Base-by-base conservation (phyloP, 2,888 invertebrate species). In the Tetramorium bicarinatum region DNA sequence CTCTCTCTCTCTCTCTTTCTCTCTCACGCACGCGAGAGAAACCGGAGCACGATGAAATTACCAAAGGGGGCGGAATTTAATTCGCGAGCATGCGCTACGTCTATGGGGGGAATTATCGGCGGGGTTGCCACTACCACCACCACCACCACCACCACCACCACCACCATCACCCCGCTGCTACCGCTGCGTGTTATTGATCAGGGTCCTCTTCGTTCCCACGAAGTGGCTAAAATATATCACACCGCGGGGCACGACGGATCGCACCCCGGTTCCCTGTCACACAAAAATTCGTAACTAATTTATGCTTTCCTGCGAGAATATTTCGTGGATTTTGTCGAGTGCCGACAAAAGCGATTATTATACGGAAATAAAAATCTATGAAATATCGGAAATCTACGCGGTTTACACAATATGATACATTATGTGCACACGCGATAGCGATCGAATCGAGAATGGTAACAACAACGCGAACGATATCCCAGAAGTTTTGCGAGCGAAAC, bases 151-250 rank as follows among this genome's bases (percentile, higher is more conserved):
- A 47, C 9, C 47, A 47, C 47, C 47, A 41, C 80, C 82, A 80
- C 84, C 86, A 83, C 88, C 83, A 18, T 6, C 29, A 13, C 29
- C 18, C 13, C 44, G 11, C 86, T 83, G 80, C 71, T 38, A 67
- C 71, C 49, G 80, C 83, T 85, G 85, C 85, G 83, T 85, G 87
- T 91, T 91, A 91, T 91, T 91, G 91, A 91, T 91, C 89, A 91
- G 87, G 83, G 79, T 64, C 52, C 85, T 85, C 87, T 88, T 84
- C 85, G 79, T 79, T 85, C 86, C 84, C 74, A 84, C 85, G 83
- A 89, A 89, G 85, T 81, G 85, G 83, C 83, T 82, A 85, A 85
- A 85, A 83, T 85, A 85, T 83, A 87, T 85, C 87, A 67, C 80
- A 82, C 86, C 61, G 84, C 80, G 82, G 81, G 84, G 82, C 61